These are phyloP conservation scores for Muntiacus reevesi DNA, from an alignment of 2,113 vertebrate genomes.

Conservation along the genomic window DNA sequence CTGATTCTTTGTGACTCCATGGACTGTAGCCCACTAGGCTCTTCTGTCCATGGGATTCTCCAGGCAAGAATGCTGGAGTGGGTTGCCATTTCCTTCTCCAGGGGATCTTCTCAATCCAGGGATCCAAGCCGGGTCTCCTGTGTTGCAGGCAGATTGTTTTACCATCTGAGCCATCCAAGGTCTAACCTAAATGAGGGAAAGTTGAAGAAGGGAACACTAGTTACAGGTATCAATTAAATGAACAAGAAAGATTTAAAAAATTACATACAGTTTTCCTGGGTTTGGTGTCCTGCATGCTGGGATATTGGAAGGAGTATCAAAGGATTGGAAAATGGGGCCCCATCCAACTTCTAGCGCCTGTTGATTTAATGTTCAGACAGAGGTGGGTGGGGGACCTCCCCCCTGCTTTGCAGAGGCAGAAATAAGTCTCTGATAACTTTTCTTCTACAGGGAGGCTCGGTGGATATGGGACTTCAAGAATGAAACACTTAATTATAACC, in stretches of 20 bases:
- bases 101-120: background rate
- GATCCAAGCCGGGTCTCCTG: background rate
- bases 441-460: constrained; percentile 47
- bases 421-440: constrained; percentile 66
- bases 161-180: background rate
- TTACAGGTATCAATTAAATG: constrained; percentile 20
- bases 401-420: constrained; percentile 58
- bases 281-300: background rate
- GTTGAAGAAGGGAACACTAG: background rate
- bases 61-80: background rate
- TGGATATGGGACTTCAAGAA: constrained; percentile 72
- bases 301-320: constrained; percentile 52
- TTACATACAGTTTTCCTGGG: background rate
- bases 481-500: constrained; percentile 70
- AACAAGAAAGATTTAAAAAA: background rate
- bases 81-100: background rate
- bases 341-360: constrained; percentile 47
- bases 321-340: constrained; percentile 57
- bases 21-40: background rate
- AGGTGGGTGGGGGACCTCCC: background rate
- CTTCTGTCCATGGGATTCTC: background rate
- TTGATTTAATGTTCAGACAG: constrained; percentile 35
- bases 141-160: background rate
- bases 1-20: background rate
- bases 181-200: background rate